Base-by-base conservation (phyloP, 2,797 vertebrate species). In the Scolopax rusticola region DNA sequence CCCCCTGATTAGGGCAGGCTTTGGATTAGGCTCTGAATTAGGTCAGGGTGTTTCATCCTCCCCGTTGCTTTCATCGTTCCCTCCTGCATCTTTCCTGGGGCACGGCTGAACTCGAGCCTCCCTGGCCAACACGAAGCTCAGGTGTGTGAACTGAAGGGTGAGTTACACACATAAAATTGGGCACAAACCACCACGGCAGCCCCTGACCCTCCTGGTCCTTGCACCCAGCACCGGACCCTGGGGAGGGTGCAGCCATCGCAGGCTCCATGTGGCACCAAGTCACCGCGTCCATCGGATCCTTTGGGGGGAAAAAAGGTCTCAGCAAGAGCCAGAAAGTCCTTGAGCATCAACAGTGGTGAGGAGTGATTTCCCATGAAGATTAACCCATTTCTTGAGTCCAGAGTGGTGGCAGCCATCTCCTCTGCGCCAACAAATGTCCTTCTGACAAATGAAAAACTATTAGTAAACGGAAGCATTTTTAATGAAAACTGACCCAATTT, bases 401-500 rank as follows among this genome's bases (percentile, higher is more conserved):
- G 90, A 86, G 20, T 38, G 9, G 33, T 25, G 57, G 74, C 84
- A 36, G 57, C 63, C 41, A 1, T 70, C 78, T 82, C 74, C 68
- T 76, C 63, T 43, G 77, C 2, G 43, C 84, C 11, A 1, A 40
- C 36, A 36, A 36, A 36, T 36, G 53, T 14, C 71, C 67, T 83
- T 78, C 53, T 38, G 20, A 76, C 70, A 82, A 24, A 32, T 2
- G 11, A 73, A 70, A 90, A 90, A 84, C 89, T 73, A 82, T 92
- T 41, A 93, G 94, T 51, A 83, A 96, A 91, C 21, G 89, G 77
- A 76, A 73, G 87, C 12, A 1, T 75, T 94, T 95, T 89, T 87
- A 77, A 84, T 78, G 89, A 92, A 95, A 96, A 88, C 74, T 85
- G 87, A 96, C 95, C 93, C 92, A 90, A 61, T 93, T 95, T 81